Percentiles rank a stretch among this genome's conserved stretches.
These are phyloP conservation scores for Pristionchus maxplancki DNA, from an alignment of 2,888 invertebrate genomes.

Conservation along the genomic window DNA sequence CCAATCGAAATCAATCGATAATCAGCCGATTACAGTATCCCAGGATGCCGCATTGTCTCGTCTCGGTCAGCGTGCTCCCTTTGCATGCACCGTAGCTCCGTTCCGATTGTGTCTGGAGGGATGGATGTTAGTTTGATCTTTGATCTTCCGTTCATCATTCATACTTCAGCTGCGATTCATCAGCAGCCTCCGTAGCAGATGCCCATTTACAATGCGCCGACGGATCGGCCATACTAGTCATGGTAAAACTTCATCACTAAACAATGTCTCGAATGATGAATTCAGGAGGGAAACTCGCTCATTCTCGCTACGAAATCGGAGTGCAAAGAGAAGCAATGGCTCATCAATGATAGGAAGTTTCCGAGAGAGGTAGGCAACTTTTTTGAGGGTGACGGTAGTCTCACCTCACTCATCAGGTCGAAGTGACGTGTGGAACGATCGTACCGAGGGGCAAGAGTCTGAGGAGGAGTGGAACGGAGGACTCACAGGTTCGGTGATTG, in stretches of 20 bases:
- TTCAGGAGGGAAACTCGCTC: slow-evolving; percentile 11
- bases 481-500: neutral
- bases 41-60: neutral
- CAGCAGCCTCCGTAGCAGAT: neutral
- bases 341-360: neutral
- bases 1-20: neutral
- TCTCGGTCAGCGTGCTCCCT: neutral
- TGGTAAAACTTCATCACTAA: neutral
- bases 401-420: slow-evolving; percentile 2
- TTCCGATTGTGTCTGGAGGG: slow-evolving; percentile 16
- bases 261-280: neutral
- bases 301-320: slow-evolving; percentile 10
- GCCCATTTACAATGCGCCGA: neutral
- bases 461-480: neutral
- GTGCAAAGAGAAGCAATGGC: slow-evolving; percentile 33
- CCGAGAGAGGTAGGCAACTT: neutral
- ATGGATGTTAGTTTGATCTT: slow-evolving; percentile 27
- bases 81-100: neutral
- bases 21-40: neutral
- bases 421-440: slow-evolving; percentile 24
- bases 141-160: neutral
- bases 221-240: slow-evolving; percentile 27
- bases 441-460: neutral
- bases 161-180: slow-evolving; percentile 6
- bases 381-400: no score